These are phyloP conservation scores for Lasioglossum lativentre DNA, from an alignment of 2,888 invertebrate genomes.

Conservation along the genomic window DNA sequence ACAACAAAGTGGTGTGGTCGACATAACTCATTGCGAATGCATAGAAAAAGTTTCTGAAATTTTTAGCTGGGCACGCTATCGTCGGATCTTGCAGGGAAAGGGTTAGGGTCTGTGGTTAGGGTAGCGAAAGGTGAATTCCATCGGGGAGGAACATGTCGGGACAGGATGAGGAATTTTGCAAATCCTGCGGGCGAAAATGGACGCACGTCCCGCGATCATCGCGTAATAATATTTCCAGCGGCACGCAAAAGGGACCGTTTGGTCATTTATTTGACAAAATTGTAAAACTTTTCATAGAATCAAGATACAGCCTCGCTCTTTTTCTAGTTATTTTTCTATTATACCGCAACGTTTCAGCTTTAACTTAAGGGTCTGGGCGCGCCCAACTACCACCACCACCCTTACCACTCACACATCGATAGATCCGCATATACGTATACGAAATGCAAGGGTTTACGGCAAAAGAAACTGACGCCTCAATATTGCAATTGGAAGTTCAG, in stretches of 20 bases:
- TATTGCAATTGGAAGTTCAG: no score
- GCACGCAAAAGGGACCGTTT: neutral
- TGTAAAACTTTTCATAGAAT: neutral
- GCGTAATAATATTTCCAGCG: slow-evolving; percentile 29
- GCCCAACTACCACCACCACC: no score
- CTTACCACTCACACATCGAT: no score
- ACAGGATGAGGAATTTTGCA: slow-evolving; percentile 3
- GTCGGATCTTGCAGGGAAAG: neutral
- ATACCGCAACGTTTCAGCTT: neutral
- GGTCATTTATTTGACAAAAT: neutral
- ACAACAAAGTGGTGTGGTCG: neutral
- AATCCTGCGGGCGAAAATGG: slow-evolving; percentile 16
- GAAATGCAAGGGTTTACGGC: no score
- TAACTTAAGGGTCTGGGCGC: no score
- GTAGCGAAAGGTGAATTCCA: neutral
- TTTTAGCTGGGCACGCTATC: neutral
- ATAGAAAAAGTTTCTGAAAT: neutral
- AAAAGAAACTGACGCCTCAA: no score
- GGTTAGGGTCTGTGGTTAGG: neutral
- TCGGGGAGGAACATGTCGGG: neutral
- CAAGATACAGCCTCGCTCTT: neutral
- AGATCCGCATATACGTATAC: no score
- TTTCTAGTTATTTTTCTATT: neutral
- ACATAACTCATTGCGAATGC: neutral
- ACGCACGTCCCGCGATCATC: slow-evolving; percentile 33